Evolutionary conservation across 2,797 vertebrate genomes (phyloP).

Genomic region (Sciaenops ocellatus): DNA sequence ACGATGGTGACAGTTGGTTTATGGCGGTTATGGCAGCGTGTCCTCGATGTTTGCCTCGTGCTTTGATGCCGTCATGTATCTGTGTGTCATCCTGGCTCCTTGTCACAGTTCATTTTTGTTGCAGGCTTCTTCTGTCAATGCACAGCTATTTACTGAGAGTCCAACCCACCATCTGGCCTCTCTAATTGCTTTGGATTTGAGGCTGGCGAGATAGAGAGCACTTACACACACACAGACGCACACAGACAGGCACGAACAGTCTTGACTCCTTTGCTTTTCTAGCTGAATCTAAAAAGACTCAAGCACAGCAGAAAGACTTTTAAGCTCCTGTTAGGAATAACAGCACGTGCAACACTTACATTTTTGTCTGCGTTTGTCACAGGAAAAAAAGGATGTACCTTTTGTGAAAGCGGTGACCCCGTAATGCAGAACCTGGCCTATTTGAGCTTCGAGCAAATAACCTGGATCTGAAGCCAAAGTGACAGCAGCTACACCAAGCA

Average conservation of each 20-base stretch:
- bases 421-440: slow-evolving; percentile 57
- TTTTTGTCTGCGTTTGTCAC: slow-evolving; percentile 45
- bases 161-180: slow-evolving; percentile 85
- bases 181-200: slow-evolving; percentile 88
- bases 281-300: slow-evolving; percentile 62
- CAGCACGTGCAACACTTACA: slow-evolving; percentile 41
- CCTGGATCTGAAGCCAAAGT: slow-evolving; percentile 79
- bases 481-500: slow-evolving; percentile 69
- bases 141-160: slow-evolving; percentile 79
- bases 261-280: slow-evolving; percentile 61
- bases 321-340: slow-evolving; percentile 55
- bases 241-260: slow-evolving; percentile 12
- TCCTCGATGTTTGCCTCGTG: slow-evolving; percentile 47
- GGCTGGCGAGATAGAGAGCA: slow-evolving; percentile 75
- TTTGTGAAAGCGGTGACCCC: slow-evolving; percentile 61
- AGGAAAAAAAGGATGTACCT: slow-evolving; percentile 42
- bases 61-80: slow-evolving; percentile 65
- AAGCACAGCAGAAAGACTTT: slow-evolving; percentile 65
- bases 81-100: slow-evolving; percentile 71
- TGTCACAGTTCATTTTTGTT: slow-evolving; percentile 79
- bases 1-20: slow-evolving; percentile 55
- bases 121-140: slow-evolving; percentile 77
- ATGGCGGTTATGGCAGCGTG: slow-evolving; percentile 35
- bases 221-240: slow-evolving; percentile 46
- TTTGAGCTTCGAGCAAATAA: slow-evolving; percentile 64